A percentile compares a stretch with the other conserved stretches of the same genome.
phyloP scores from a whole-genome alignment of 2,888 invertebrate genomes.

The Drosophila nr. fundita region DNA sequence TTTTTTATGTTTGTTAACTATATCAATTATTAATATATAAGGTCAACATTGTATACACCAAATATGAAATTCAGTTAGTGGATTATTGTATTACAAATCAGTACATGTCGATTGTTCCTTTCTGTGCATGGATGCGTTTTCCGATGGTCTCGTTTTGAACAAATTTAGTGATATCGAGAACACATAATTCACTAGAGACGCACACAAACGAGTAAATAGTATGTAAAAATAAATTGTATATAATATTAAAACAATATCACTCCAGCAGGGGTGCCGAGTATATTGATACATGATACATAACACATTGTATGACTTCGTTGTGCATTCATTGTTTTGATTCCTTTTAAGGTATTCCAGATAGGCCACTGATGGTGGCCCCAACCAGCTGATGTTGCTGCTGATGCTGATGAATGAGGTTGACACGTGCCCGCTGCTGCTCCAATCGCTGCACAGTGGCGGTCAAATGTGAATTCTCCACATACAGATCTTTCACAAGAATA shows the following conservation, averaged over 20 bases:
- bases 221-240: slow-evolving; percentile 55
- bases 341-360: slow-evolving; percentile 70
- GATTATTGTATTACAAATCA: slow-evolving; percentile 59
- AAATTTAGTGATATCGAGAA: slow-evolving; percentile 53
- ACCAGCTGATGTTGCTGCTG: slow-evolving; percentile 71
- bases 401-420: slow-evolving; percentile 84
- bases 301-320: slow-evolving; percentile 53
- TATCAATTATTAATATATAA: slow-evolving; percentile 58
- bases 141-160: slow-evolving; percentile 28
- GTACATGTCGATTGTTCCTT: slow-evolving; percentile 65
- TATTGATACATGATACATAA: slow-evolving; percentile 30
- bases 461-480: slow-evolving; percentile 93
- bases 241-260: slow-evolving; percentile 56
- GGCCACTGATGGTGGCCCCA: slow-evolving; percentile 42
- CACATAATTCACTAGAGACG: slow-evolving; percentile 33
- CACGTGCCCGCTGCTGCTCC: slow-evolving; percentile 84
- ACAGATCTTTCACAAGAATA: slow-evolving; percentile 92
- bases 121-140: slow-evolving; percentile 45
- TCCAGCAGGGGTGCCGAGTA: slow-evolving; percentile 37
- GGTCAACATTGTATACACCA: slow-evolving; percentile 70
- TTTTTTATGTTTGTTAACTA: slow-evolving; percentile 55
- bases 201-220: slow-evolving; percentile 48
- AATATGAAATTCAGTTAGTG: slow-evolving; percentile 56
- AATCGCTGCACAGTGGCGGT: slow-evolving; percentile 86
- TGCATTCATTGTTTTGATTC: slow-evolving; percentile 32